These are phyloP conservation scores for Dicerorhinus sumatrensis DNA, from an alignment of 2,113 vertebrate genomes.

Conservation along the genomic window DNA sequence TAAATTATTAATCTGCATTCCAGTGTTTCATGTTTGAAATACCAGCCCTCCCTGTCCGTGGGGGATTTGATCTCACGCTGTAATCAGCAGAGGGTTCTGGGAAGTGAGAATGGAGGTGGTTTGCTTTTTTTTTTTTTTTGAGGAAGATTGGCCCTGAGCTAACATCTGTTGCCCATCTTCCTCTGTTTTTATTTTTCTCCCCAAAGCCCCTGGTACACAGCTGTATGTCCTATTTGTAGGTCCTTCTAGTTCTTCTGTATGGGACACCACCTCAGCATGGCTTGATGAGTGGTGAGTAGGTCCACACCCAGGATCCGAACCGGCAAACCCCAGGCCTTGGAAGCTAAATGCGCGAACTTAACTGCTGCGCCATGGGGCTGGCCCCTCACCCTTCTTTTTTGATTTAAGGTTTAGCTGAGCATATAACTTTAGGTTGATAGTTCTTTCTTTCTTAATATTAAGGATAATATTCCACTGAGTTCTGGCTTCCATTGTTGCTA, in stretches of 20 bases:
- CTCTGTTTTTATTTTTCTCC: no score
- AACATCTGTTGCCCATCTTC: no score
- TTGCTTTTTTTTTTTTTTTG: constrained; percentile 72
- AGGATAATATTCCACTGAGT: background rate
- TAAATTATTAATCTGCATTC: constrained; percentile 82
- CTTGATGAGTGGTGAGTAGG: no score
- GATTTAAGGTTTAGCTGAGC: background rate
- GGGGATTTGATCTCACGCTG: constrained; percentile 83
- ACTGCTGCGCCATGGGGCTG: no score
- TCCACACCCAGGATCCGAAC: no score
- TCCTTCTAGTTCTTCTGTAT: no score
- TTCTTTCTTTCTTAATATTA: background rate
- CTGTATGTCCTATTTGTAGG: no score
- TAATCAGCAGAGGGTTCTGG: constrained; percentile 84
- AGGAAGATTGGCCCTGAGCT: no score
- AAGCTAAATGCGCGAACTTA: no score
- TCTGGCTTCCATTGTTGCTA: background rate
- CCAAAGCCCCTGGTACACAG: no score
- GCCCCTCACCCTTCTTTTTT: background rate
- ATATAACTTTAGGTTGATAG: background rate
- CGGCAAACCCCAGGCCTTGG: no score
- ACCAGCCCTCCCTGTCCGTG: constrained; percentile 84
- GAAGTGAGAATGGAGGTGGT: constrained; percentile 77
- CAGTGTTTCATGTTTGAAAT: constrained; percentile 83
- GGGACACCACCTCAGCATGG: no score